These are phyloP conservation scores for Heloderma charlesbogerti DNA, from an alignment of 2,113 vertebrate genomes.

Conservation along the genomic window DNA sequence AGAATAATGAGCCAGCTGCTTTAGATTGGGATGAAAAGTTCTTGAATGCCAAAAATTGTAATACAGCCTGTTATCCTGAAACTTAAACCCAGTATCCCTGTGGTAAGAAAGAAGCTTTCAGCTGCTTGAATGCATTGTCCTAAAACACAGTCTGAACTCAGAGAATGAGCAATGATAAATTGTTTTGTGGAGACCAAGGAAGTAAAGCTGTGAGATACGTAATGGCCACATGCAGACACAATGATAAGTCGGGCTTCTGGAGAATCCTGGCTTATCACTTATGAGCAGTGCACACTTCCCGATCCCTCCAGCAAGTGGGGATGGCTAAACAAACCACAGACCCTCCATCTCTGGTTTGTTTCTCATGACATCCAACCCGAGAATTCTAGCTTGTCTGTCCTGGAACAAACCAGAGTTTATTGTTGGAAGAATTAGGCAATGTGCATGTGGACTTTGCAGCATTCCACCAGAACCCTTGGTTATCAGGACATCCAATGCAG, in stretches of 20 bases:
- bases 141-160: not conserved
- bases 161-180: not conserved
- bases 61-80: not conserved
- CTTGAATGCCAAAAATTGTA: not conserved
- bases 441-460: no score
- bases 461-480: no score
- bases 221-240: no score
- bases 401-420: no score
- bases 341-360: no score
- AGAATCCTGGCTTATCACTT: not conserved
- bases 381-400: no score
- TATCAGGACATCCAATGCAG: no score
- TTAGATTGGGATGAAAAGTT: not conserved
- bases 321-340: not conserved
- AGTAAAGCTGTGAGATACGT: not conserved
- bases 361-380: no score
- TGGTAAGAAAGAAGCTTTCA: not conserved
- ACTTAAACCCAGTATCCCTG: not conserved
- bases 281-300: no score
- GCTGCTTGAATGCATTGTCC: not conserved
- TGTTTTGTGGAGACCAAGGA: not conserved
- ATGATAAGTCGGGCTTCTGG: accelerated
- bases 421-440: no score
- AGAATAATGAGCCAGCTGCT: not conserved
- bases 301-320: not conserved